A percentile compares a stretch with the other conserved stretches of the same genome.
phyloP scores from a whole-genome alignment of 2,113 vertebrate species.

The Tympanuchus pallidicinctus region DNA sequence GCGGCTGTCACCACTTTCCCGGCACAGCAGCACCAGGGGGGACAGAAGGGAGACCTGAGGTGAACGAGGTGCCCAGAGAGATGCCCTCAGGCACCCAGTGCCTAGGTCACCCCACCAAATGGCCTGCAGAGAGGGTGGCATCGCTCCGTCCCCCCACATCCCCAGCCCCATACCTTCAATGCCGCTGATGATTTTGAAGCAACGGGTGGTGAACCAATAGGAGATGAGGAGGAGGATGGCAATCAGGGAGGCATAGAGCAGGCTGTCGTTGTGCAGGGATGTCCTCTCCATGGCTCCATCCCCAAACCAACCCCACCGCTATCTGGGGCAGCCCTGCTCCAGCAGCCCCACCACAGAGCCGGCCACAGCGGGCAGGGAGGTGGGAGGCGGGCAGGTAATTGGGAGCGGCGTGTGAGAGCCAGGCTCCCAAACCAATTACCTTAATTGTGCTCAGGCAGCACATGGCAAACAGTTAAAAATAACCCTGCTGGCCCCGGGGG shows the following conservation, averaged over 20 bases:
- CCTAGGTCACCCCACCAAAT: rapidly evolving
- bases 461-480: constrained; percentile 75
- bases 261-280: constrained; percentile 74
- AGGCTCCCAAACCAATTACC: constrained; percentile 77
- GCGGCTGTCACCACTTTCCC: rapidly evolving
- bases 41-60: neutral
- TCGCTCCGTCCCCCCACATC: neutral
- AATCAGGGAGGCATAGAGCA: constrained; percentile 74
- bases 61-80: neutral
- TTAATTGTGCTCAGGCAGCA: constrained; percentile 73
- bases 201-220: constrained; percentile 76
- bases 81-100: neutral
- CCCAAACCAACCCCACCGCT: neutral
- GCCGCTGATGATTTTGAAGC: constrained; percentile 75
- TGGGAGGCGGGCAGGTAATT: constrained; percentile 62
- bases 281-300: constrained; percentile 76
- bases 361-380: constrained; percentile 29
- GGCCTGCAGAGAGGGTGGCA: rapidly evolving
- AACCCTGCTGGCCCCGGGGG: constrained; percentile 54
- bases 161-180: constrained; percentile 63
- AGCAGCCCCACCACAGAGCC: neutral
- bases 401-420: constrained; percentile 61
- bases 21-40: neutral
- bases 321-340: constrained; percentile 62
- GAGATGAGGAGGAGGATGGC: constrained; percentile 75